phyloP scores from a whole-genome alignment of 64 coral and sea anemone species.

The Cladopsammia gracilis region DNA sequence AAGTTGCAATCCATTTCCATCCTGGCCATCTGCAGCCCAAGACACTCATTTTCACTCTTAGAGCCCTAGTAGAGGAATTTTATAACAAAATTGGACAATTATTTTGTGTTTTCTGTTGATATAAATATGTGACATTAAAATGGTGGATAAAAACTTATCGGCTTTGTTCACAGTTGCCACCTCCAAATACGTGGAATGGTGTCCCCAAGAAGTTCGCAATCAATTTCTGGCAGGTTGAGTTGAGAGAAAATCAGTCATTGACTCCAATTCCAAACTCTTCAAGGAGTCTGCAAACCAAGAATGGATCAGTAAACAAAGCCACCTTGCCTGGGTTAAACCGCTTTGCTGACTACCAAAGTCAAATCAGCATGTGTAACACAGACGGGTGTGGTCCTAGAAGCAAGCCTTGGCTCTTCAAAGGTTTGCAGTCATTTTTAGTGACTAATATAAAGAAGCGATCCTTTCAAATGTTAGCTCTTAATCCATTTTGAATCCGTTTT shows the following conservation, averaged over 20 bases:
- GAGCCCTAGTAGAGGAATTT: too few species aligned
- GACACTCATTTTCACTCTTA: too few species aligned
- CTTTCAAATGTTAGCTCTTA: too few species aligned
- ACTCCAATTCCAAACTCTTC: background rate
- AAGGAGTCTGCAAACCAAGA: background rate
- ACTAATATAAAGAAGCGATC: too few species aligned
- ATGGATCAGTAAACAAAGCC: background rate
- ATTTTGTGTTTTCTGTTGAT: too few species aligned
- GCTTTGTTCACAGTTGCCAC: background rate
- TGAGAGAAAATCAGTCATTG: background rate
- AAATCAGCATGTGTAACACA: slow-evolving; percentile 29
- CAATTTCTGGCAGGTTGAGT: background rate
- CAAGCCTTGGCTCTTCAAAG: background rate
- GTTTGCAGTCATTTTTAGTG: background rate
- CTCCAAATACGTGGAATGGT: slow-evolving; percentile 19
- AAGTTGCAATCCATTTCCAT: too few species aligned
- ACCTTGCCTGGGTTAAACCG: background rate
- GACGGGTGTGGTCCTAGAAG: slow-evolving; percentile 32
- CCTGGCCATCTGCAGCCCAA: too few species aligned
- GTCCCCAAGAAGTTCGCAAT: slow-evolving; percentile 1
- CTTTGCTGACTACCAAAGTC: background rate
- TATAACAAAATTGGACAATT: too few species aligned
- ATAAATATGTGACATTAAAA: too few species aligned
- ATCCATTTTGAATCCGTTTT: too few species aligned
- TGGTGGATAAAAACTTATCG: too few species aligned